Evolutionary conservation across 2,113 vertebrate genomes (phyloP), one percentile per base, ranked within the genome.

Genomic region (Phaethon lepturus): DNA sequence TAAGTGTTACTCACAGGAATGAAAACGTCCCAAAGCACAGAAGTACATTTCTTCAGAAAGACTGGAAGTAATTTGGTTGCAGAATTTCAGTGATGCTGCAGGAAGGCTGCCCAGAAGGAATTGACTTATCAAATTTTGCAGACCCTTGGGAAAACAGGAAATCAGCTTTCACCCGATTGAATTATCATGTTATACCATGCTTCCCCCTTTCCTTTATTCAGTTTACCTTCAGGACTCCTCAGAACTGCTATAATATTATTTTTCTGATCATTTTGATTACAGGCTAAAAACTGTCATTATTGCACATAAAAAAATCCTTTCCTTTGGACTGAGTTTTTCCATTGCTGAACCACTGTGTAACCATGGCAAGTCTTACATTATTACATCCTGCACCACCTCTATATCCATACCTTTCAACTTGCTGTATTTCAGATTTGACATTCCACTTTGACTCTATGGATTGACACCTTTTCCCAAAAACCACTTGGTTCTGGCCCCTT

Each of bases 1-100:
- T 67, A 93, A 90, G n/a, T 31, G 56, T 84, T 90, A n/a, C 63
- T 86, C 42, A 58, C 28, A 88, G 85, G 78, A 94, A 80, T 66
- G 45, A 86, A 90, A 90, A 83, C 44, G 17, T 96, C 81, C 75
- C 85, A 82, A 91, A 94, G 58, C 63, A 83, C 92, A 78, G 68
- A 96, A 87, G 40, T 67, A 74, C 35, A 76, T 95, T 95, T 85
- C 74, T 81, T 95, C 42, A 91, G 82, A 95, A 86, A 71, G 31
- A 88, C 78, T 88, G 64, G 40, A 88, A 91, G 40, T 58, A 77
- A 81, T 92, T 92, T 53, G 6, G 28, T 38, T 75, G 44, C 83
- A 92, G 67, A 90, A 86, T 86, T 93, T 94, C 42, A 80, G 55
- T 86, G 49, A 71, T 68, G 76, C 29, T 93, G 35, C 42, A 71